Base-by-base conservation (phyloP, 2,888 invertebrate genomes). In the Hartigia nigra region DNA sequence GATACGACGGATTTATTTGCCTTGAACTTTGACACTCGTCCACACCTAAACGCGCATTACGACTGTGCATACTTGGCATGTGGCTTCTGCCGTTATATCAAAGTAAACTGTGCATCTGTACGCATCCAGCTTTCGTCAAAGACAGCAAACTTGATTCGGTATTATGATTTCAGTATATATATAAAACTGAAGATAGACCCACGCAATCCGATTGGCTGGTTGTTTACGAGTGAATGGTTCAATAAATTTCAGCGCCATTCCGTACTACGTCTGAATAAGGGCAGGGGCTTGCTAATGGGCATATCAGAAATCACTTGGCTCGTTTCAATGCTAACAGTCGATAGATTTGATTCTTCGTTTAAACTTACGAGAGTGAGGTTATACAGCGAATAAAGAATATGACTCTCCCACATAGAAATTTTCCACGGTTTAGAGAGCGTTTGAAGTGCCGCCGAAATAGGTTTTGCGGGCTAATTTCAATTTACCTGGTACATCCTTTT, bases 231-330 rank as follows among this genome's bases (percentile, higher is more conserved):
- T 82, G 82, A 78, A 81, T 81, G 80, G 79, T 77, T 77, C 81
- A 69, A 82, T 83, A 80, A 82, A 84, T 83, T 81, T 80, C 77
- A 39, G 34, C 55, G n/a, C 39, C 76, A 31, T 35, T n/a, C 69
- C 32, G 34, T 12, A 23, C 76, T 55, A 23, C 76, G 72, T 74
- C 69, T 34, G 74, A 74, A 82, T 78, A 83, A 72, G 81, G 82
- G 55, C 80, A 78, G 74, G 76, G 78, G 4, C 79, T 82, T 72
- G 81, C 77, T 83, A 84, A 82, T 82, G 80, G 82, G 78, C 84
- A 81, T 80, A 82, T 84, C 81, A 79, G 75, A 75, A 81, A 84
- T 82, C 82, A 76, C 74, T 83, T 81, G 78, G 69, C 77, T 55
- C 69, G 74, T n/a, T 79, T 79, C 77, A 77, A 76, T 76, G 70